These are phyloP conservation scores for Conomelus anceps DNA, from an alignment of 2,888 invertebrate species.

Conservation along the genomic window DNA sequence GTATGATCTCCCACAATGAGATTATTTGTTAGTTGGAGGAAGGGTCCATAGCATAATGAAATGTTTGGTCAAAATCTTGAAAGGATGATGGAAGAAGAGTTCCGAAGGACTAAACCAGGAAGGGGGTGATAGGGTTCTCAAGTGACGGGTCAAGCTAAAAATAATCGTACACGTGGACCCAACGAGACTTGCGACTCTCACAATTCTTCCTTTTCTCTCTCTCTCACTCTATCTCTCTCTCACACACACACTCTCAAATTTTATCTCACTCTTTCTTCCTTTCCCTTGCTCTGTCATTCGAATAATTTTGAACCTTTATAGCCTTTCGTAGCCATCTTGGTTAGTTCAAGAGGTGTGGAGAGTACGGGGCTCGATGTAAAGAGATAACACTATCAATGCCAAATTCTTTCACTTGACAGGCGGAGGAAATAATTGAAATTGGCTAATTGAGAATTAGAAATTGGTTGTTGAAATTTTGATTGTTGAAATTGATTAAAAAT, in stretches of 20 bases:
- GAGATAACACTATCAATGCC: too few species aligned
- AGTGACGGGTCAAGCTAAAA: not conserved
- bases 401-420: too few species aligned
- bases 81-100: not conserved
- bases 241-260: not conserved
- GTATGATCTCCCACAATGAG: not conserved
- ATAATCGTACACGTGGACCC: not conserved
- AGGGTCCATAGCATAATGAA: not conserved
- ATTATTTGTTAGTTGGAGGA: not conserved
- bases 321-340: not conserved
- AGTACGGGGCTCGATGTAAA: too few species aligned
- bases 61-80: not conserved
- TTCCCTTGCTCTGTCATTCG: slow-evolving; percentile 16
- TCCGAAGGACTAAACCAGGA: not conserved
- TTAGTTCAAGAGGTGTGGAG: too few species aligned
- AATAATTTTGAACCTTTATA: not conserved
- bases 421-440: too few species aligned
- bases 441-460: too few species aligned
- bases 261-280: not conserved
- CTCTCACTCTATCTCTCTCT: not conserved
- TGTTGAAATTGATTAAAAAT: too few species aligned
- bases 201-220: not conserved
- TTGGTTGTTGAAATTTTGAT: too few species aligned
- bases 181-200: slow-evolving; percentile 5
- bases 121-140: not conserved